A percentile compares a stretch with the other conserved stretches of the same genome.
These are phyloP conservation scores for Aricia agestis DNA, from an alignment of 1,140 invertebrate genomes.

Conservation along the genomic window DNA sequence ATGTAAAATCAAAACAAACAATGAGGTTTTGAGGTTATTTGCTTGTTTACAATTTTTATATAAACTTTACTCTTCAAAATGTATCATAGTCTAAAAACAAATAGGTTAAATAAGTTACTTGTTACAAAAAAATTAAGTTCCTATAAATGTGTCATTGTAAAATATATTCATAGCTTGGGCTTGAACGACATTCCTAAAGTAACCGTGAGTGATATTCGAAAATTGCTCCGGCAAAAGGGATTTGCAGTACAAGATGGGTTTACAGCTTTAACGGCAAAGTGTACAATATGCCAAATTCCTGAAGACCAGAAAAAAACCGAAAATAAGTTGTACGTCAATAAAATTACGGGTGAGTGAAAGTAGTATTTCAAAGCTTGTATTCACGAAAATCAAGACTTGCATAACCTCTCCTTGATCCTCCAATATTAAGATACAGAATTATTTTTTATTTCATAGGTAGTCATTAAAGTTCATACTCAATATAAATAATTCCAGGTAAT, in stretches of 20 bases:
- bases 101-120: conserved; percentile 25
- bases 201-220: conserved; percentile 53
- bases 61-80: conserved; percentile 20
- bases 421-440: not conserved
- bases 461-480: too few relatives aligned
- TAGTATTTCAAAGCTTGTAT: not conserved
- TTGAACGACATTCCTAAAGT: conserved; percentile 59
- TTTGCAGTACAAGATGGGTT: conserved; percentile 63
- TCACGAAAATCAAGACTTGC: conserved; percentile 28
- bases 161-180: conserved; percentile 55
- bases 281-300: conserved; percentile 44
- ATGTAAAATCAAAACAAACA: conserved; percentile 12
- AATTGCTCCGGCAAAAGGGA: conserved; percentile 61
- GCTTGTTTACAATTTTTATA: not conserved
- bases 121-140: conserved; percentile 20
- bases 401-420: not conserved
- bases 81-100: conserved; percentile 29
- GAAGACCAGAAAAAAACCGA: conserved; percentile 46
- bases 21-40: conserved; percentile 40
- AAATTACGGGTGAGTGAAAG: conserved; percentile 53
- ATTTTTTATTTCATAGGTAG: too few relatives aligned
- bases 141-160: conserved; percentile 22
- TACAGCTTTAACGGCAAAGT: conserved; percentile 58
- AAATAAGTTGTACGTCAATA: conserved; percentile 59
- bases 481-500: conserved; percentile 69